Evolutionary conservation across 2,113 vertebrate species (phyloP).

Genomic region (Hypomesus transpacificus): DNA sequence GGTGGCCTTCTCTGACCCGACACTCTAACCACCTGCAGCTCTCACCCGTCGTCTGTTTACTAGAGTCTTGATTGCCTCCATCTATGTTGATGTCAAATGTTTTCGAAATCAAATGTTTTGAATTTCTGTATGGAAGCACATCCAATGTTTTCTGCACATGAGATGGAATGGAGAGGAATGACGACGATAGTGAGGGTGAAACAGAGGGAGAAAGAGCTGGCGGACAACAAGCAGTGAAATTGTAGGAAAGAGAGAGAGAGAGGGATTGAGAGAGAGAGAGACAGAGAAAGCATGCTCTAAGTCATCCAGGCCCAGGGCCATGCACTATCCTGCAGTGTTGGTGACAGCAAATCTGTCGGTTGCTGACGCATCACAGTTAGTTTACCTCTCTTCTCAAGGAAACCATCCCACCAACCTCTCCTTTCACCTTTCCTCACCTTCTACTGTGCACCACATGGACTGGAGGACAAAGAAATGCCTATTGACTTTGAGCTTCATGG

Average conservation of each 20-base stretch:
- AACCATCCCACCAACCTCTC: neutral
- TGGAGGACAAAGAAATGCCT: neutral
- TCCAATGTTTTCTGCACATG: no score
- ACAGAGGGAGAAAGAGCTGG: neutral
- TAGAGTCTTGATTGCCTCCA: constrained; percentile 2
- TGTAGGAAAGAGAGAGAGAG: neutral
- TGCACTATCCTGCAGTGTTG: neutral
- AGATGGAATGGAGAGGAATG: no score
- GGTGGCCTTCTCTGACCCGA: neutral
- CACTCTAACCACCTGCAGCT: neutral
- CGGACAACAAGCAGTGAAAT: neutral
- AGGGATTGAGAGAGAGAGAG: neutral
- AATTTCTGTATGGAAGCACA: neutral
- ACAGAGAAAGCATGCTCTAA: neutral
- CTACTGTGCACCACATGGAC: neutral
- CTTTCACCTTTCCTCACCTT: neutral
- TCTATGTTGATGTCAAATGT: neutral
- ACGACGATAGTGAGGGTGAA: neutral
- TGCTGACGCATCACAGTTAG: neutral
- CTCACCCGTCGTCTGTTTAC: constrained; percentile 9
- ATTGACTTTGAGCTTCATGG: neutral
- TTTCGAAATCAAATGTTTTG: neutral
- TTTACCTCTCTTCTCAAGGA: neutral
- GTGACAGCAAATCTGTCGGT: constrained; percentile 7
- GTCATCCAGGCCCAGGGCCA: neutral